Base-by-base conservation (phyloP, 2,888 invertebrate species). In the Apamea sordens region DNA sequence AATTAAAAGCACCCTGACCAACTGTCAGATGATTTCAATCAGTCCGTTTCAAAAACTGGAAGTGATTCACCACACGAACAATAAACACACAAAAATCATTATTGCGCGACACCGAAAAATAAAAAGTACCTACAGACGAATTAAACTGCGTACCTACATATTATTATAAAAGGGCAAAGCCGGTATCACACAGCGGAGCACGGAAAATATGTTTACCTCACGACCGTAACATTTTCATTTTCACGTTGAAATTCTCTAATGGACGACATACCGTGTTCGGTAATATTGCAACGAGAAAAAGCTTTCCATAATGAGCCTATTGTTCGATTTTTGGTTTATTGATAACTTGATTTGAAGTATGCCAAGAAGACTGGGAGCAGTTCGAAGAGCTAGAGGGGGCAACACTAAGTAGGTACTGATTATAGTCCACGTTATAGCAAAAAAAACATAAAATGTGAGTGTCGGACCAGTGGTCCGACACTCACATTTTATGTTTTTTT, bases 231-330 rank as follows among this genome's bases (percentile, higher is more conserved):
- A 70, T 28, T 75, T 80, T 63, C 68, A 80, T 68, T 74, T 73
- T 82, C 21, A 61, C 50, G 73, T 70, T 70, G 80, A 76, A 80
- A 70, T 80, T 72, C 59, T 83, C 41, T 80, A 77, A 77, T 83
- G 80, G 67, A 68, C 73, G 56, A n/a, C 41, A 76, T 68, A 74
- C 50, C 18, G 28, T 50, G 76, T 76, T 64, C 41, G 50, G 41
- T 79, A 63, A 74, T 71, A 56, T 56, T 76, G 53, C 50, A 53
- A 36, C 65, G 64, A 41, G 32, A 18, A 50, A 80, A 73, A 28
- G 32, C 15, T 80, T 76, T 80, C 68, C 10, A 47, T 50, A 71
- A 63, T 32, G 32, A 32, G 21, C 32, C 8, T 32, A n/a, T 70
- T 77, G 2, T 73, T 13, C 10, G 8, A 32, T 50, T 50, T 50